Percentiles rank a stretch among this genome's conserved stretches.
Conservation (phyloP, 2,113 vertebrate species). For the Coracopsis vasa region DNA sequence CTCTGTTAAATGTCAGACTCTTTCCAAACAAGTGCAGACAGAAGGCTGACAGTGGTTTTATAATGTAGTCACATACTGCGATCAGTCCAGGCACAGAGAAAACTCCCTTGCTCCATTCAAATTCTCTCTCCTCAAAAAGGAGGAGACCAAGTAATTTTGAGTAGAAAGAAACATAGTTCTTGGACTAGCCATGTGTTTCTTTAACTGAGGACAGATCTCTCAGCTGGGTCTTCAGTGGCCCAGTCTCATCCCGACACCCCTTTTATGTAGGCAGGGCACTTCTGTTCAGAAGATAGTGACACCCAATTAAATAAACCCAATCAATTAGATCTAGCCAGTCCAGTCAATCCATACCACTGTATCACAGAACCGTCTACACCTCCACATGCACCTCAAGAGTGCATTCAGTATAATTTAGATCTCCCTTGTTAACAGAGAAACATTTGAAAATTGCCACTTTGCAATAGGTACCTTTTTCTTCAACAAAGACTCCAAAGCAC, state of each 20-base stretch:
- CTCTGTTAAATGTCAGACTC: neutral
- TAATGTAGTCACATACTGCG: neutral
- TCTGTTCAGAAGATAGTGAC: neutral
- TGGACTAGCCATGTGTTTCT: neutral
- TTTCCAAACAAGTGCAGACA: neutral
- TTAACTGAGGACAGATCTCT: neutral
- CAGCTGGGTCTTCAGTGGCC: neutral
- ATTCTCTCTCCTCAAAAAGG: neutral
- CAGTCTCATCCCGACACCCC: neutral
- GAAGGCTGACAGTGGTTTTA: neutral
- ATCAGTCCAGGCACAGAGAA: neutral
- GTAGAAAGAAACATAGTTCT: neutral
- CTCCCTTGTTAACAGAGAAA: neutral
- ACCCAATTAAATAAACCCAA: neutral
- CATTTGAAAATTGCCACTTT: neutral
- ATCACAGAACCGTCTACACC: neutral
- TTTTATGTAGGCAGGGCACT: neutral
- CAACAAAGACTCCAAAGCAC: neutral
- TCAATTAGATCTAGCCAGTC: neutral
- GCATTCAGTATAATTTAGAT: neutral
- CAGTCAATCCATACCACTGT: neutral
- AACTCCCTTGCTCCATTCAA: neutral
- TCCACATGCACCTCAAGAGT: neutral
- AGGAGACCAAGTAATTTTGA: neutral
- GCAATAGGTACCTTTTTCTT: neutral